Evolutionary conservation across 2,797 vertebrate species (phyloP), one percentile per base, ranked within the genome.

Genomic region (Siniperca undulata): DNA sequence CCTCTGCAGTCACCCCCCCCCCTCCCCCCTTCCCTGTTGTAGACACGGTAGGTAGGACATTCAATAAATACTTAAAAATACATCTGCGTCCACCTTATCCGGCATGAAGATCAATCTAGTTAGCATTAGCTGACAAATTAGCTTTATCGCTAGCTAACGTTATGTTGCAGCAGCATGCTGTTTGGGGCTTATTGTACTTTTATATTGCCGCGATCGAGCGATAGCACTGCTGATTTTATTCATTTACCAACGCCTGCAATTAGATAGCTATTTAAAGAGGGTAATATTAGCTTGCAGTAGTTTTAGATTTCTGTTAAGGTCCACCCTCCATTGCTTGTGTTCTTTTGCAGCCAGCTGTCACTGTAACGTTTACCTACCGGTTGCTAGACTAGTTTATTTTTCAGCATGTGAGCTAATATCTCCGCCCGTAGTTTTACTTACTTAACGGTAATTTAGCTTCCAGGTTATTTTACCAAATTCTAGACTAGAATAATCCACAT

Each of bases 101-200:
- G 30, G 3, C 16, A n/a, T 16, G 12, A 60, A 71, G 19, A 30
- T 13, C 52, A 59, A 46, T 65, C 88, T 77, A 72, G 79, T 70
- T 91, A 91, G 83, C 87, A 55, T 85, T 87, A 86, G 86, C 85
- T 24, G 69, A 77, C 44, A 68, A 76, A 40, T 64, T 87, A 84
- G 83, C 85, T 67, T 71, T 5, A 6, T 27, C 13, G 17, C 53
- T 66, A 73, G 82, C 78, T 65, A 30, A 56, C 48, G 75, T 40
- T 80, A 34, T 58, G 34, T 8, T 84, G 55, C 55, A 78, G 55
- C 19, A 76, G 77, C 9, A 44, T 19, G 19, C 4, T 14, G 16
- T 71, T 27, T 69, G 17, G 36, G 36, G 8, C 1, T 34, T 30
- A 38, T 44, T 56, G 1, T 22, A 5, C 52, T 61, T 9, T 10